A percentile compares a stretch with the other conserved stretches of the same genome.
Evolutionary conservation across 2,113 vertebrate genomes (phyloP).

Genomic region (Channa maculata): DNA sequence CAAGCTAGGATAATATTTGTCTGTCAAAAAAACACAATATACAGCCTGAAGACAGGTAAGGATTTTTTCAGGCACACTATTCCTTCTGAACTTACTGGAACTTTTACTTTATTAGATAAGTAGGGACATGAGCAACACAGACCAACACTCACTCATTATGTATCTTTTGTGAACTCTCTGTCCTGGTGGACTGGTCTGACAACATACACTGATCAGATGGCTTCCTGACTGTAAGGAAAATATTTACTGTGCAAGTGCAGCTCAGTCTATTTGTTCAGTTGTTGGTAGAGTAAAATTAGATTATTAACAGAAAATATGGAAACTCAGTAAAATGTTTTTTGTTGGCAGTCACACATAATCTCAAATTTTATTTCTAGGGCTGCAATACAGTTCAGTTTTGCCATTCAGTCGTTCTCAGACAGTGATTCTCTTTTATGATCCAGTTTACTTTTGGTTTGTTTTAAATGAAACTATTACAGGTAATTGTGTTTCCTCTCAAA

Average conservation of each 20-base stretch:
- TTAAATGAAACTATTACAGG: not conserved
- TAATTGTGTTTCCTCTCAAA: not conserved
- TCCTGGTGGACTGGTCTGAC: conserved; percentile 9
- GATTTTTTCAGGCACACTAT: conserved; percentile 43
- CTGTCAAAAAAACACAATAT: conserved; percentile 51
- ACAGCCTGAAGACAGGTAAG: conserved; percentile 56
- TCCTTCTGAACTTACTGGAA: conserved; percentile 27
- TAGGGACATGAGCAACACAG: conserved; percentile 25
- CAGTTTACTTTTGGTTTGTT: conserved; percentile 14
- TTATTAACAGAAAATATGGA: not conserved
- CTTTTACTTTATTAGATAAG: conserved; percentile 33
- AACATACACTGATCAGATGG: conserved; percentile 1
- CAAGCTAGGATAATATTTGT: conserved; percentile 45
- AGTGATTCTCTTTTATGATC: not conserved
- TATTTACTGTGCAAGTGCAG: not conserved
- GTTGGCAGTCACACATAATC: not conserved
- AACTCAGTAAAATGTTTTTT: not conserved
- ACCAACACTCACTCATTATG: conserved; percentile 19
- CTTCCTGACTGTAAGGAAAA: not conserved
- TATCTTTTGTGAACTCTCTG: conserved; percentile 2
- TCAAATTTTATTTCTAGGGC: not conserved
- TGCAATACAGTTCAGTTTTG: not conserved
- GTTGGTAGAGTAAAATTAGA: not conserved
- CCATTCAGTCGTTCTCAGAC: not conserved
- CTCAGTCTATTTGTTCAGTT: not conserved